These are phyloP conservation scores for Dicroscelio sp. DNA, from an alignment of 2,888 invertebrate species.

Conservation along the genomic window DNA sequence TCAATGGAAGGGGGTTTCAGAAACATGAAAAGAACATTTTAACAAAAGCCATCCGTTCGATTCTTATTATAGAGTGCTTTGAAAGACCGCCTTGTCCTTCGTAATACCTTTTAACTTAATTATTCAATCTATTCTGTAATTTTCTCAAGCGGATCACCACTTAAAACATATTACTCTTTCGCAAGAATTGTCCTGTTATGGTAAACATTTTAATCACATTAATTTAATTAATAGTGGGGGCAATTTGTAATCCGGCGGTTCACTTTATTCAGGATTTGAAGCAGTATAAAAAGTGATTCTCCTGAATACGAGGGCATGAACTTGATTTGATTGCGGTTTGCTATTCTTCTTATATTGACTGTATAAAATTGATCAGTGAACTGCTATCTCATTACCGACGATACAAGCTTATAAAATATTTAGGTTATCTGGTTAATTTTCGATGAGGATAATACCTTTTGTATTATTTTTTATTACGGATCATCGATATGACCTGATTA, in stretches of 20 bases:
- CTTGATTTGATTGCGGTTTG: constrained; percentile 44
- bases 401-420: too few relatives aligned
- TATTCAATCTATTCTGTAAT: constrained; percentile 52
- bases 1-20: constrained; percentile 27
- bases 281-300: constrained; percentile 64
- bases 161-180: constrained; percentile 39
- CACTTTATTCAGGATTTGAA: constrained; percentile 61
- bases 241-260: constrained; percentile 1
- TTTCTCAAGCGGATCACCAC: constrained; percentile 4
- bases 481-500: too few relatives aligned
- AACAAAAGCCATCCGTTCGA: constrained; percentile 53
- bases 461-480: too few relatives aligned
- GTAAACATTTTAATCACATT: constrained; percentile 53
- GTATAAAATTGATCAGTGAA: constrained; percentile 49
- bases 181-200: constrained; percentile 7
- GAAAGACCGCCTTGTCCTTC: constrained; percentile 36
- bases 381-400: constrained; percentile 11
- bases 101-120: constrained; percentile 55
- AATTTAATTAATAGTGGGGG: constrained; percentile 29
- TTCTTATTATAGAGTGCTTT: constrained; percentile 54
- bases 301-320: constrained; percentile 64
- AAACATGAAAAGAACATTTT: constrained; percentile 59
- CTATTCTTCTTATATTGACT: constrained; percentile 40
- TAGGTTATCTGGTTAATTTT: too few relatives aligned
- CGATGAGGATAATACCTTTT: too few relatives aligned